phyloP scores from a whole-genome alignment of 2,888 invertebrate genomes.

The Eurytoma adleriae region DNA sequence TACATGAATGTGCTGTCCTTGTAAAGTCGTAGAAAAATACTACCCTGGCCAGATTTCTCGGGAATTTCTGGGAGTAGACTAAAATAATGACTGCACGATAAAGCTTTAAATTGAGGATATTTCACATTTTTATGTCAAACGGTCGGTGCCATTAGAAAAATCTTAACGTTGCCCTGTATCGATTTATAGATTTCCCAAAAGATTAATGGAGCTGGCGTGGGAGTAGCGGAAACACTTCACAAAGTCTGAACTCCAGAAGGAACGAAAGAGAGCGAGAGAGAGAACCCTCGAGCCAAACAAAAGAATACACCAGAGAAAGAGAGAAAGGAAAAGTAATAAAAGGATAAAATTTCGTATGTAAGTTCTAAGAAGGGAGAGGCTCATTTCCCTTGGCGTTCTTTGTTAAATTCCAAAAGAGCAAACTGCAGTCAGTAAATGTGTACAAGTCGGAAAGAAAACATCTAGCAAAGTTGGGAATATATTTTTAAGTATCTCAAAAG shows the following conservation, averaged over 20 bases:
- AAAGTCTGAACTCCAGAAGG: background rate
- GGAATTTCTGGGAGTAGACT: too few relatives aligned
- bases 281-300: constrained; percentile 25
- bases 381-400: too few relatives aligned
- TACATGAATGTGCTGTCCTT: too few relatives aligned
- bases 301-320: constrained; percentile 39
- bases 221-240: constrained; percentile 49
- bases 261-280: constrained; percentile 3
- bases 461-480: too few relatives aligned
- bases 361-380: too few relatives aligned
- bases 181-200: constrained; percentile 54
- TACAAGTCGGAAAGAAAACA: too few relatives aligned
- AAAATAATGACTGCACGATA: constrained; percentile 34
- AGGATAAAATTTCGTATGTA: background rate
- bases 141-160: constrained; percentile 31
- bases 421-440: too few relatives aligned
- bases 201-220: constrained; percentile 47
- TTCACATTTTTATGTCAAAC: constrained; percentile 11
- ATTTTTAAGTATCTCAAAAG: too few relatives aligned
- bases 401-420: too few relatives aligned
- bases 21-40: too few relatives aligned
- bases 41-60: too few relatives aligned
- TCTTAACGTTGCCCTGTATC: constrained; percentile 47
- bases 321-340: constrained; percentile 46
- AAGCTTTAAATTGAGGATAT: constrained; percentile 21